Base-by-base conservation (phyloP, 1,140 invertebrate genomes). In the Acromyrmex heyeri region DNA sequence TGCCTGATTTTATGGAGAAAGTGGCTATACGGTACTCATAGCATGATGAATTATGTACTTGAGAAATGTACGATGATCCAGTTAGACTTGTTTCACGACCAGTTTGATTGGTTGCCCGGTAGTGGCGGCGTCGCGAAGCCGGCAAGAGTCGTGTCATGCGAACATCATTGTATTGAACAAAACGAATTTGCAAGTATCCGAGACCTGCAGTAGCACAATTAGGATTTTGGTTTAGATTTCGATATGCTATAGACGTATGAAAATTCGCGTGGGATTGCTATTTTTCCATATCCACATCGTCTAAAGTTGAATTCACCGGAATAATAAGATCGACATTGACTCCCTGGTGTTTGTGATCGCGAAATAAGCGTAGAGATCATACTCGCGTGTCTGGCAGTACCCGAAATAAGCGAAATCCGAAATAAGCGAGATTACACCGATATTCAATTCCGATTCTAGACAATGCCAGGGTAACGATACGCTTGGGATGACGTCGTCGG, bases 21-120 rank as follows among this genome's bases (percentile, higher is more conserved):
- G 55, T 38, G 38, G 12, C 24, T 30, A 21, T 3, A 48, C 38
- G 4, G 24, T 57, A 48, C 57, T 61, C 18, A 7, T 8, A 14
- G 30, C 50, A 75, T 50, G 79, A 83, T 83, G 69, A 75, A 73
- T 82, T 53, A 81, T 70, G 50, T n/a, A 69, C 48, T 81, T 16
- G 64, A 55, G 67, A 59, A 72, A 10, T 30, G 44, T 21, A 24
- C 69, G 21, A 62, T 73, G 79, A 83, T 83, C 8, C n/a, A 62
- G 16, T 55, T 27, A 34, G 24, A 82, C 50, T 59, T 6, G 18
- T 59, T 72, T 24, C 50, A 38, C 34, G 34, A 38, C 7, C 6
- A 82, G 67, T 53, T 73, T 61, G 21, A 44, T 72, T 27, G 24
- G 53, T 73, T 30, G n/a, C 30, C 44, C 3, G 44, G 61, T 24